phyloP scores from a whole-genome alignment of 2,113 vertebrate species.

The Eudorcas thomsonii region DNA sequence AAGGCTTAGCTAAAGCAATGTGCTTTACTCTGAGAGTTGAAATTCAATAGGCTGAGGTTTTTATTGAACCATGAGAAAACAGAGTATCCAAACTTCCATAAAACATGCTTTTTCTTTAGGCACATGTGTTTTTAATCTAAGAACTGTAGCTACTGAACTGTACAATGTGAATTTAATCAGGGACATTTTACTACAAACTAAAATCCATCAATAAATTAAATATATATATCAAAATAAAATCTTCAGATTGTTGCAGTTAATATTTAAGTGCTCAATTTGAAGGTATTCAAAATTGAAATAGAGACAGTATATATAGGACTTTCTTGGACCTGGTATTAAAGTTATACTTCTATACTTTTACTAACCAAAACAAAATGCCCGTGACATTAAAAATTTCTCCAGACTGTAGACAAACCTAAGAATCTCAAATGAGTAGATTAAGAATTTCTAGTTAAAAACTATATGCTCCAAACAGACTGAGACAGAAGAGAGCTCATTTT shows the following conservation, averaged over 20 bases:
- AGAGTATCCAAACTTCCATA: slow-evolving; percentile 25
- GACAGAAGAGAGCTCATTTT: background rate
- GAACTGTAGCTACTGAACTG: slow-evolving; percentile 46
- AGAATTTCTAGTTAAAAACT: background rate
- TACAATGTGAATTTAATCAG: slow-evolving; percentile 54
- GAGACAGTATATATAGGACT: background rate
- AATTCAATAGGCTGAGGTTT: slow-evolving; percentile 59
- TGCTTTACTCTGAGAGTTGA: slow-evolving; percentile 23
- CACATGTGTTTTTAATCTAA: slow-evolving; percentile 55
- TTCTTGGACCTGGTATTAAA: background rate
- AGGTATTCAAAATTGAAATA: slow-evolving; percentile 3
- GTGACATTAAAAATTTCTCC: background rate
- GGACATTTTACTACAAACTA: background rate
- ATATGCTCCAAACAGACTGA: background rate
- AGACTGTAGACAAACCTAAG: background rate
- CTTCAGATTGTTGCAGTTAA: background rate
- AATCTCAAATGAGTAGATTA: background rate
- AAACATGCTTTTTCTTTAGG: slow-evolving; percentile 40
- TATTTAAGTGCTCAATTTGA: slow-evolving; percentile 5
- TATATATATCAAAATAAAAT: slow-evolving; percentile 33
- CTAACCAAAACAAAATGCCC: background rate
- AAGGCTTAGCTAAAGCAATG: slow-evolving; percentile 46
- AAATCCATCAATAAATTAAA: slow-evolving; percentile 58
- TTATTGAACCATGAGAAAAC: slow-evolving; percentile 46
- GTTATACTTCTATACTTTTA: background rate